phyloP scores from a whole-genome alignment of 2,113 vertebrate genomes.

The Irena cyanogastra region DNA sequence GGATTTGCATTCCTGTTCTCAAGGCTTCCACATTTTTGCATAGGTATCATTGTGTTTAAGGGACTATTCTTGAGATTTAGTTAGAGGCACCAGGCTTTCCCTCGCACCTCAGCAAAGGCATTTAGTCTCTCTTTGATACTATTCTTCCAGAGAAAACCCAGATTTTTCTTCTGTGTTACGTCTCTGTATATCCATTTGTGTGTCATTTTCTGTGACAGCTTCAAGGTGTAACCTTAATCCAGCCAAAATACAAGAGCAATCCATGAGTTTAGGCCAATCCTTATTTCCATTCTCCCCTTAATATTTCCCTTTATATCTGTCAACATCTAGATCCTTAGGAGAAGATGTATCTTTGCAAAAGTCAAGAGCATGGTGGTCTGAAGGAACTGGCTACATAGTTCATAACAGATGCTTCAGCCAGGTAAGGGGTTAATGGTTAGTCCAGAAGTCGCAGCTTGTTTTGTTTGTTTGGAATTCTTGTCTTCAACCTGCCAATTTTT shows the following conservation, averaged over 20 bases:
- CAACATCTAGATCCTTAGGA: background rate
- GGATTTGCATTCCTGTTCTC: background rate
- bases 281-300: background rate
- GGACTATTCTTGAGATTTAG: background rate
- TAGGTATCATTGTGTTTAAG: background rate
- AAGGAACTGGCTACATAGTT: background rate
- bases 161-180: background rate
- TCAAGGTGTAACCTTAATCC: background rate
- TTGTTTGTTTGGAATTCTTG: background rate
- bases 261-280: background rate
- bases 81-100: background rate
- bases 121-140: background rate
- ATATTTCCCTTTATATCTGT: background rate
- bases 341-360: background rate
- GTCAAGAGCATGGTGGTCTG: background rate
- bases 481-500: background rate
- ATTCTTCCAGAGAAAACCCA: background rate
- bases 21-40: background rate
- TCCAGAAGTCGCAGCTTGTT: background rate
- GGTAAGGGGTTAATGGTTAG: background rate
- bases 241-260: background rate
- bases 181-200: background rate
- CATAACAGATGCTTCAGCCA: background rate
- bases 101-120: background rate
- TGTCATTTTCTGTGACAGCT: background rate